These are phyloP conservation scores for Brachyrhaphis roseni DNA, from an alignment of 2,797 vertebrate genomes.

Conservation along the genomic window DNA sequence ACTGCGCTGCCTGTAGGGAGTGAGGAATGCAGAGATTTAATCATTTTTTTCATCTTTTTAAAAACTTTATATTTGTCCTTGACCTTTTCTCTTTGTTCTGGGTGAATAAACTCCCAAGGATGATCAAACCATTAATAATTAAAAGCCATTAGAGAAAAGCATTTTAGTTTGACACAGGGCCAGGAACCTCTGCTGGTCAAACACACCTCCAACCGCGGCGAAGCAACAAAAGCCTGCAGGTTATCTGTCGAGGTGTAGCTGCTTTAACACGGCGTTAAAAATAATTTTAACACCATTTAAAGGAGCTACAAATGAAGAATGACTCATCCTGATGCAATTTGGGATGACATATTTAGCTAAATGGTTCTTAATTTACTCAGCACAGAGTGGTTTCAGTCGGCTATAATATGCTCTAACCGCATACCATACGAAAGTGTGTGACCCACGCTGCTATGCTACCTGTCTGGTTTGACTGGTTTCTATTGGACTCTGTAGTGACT, in stretches of 20 bases:
- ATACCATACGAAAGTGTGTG: neutral
- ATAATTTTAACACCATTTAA: neutral
- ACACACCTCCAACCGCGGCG: neutral
- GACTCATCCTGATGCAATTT: neutral
- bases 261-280: neutral
- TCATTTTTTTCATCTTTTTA: neutral
- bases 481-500: neutral
- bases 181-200: conserved; percentile 1
- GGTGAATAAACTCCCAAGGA: conserved; percentile 32
- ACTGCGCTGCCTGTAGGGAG: neutral
- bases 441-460: neutral
- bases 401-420: neutral
- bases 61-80: conserved; percentile 11
- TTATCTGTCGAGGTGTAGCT: neutral
- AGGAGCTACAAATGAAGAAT: neutral
- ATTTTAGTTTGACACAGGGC: conserved; percentile 25
- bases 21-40: neutral
- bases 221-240: neutral
- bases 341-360: neutral
- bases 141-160: conserved; percentile 30
- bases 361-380: neutral
- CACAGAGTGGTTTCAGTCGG: neutral
- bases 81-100: conserved; percentile 26
- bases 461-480: conserved; percentile 45
- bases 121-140: conserved; percentile 57